Conservation (phyloP, 2,888 invertebrate genomes). For the Heliconius ethilla region DNA sequence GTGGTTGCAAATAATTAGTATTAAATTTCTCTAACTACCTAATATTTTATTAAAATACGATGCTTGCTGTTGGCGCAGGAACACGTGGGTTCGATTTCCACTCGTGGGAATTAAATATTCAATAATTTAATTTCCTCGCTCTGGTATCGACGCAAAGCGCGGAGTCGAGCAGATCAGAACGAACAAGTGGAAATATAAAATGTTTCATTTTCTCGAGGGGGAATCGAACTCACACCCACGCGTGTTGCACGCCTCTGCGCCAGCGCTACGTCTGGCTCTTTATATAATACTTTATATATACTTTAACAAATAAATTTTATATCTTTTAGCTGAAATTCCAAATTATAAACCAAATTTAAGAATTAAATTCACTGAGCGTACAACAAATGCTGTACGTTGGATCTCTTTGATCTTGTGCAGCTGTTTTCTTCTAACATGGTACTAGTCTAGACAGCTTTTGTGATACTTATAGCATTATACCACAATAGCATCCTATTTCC, state of each 20-base stretch:
- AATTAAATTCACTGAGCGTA: slow-evolving; percentile 69
- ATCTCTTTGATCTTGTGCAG: slow-evolving; percentile 60
- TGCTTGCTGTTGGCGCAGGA: no score
- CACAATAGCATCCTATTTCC: slow-evolving; percentile 8
- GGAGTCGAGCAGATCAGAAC: no score
- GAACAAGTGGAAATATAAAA: no score
- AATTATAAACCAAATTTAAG: not conserved
- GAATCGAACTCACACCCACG: no score
- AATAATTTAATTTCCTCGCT: not conserved
- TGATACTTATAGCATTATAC: slow-evolving; percentile 28
- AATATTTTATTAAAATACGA: not conserved
- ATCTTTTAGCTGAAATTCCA: not conserved
- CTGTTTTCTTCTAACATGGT: slow-evolving; percentile 50
- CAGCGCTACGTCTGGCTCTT: no score
- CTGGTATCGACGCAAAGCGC: no score
- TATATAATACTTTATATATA: not conserved
- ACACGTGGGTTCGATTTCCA: not conserved
- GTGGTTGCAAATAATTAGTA: not conserved
- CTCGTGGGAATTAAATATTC: no score
- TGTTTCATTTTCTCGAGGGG: no score
- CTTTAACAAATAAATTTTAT: not conserved
- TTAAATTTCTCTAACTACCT: not conserved
- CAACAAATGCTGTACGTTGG: slow-evolving; percentile 64
- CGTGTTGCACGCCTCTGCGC: no score
- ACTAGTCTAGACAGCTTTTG: slow-evolving; percentile 41